These are phyloP conservation scores for Syndactyla subalaris DNA, from an alignment of 2,797 vertebrate species.

Conservation along the genomic window DNA sequence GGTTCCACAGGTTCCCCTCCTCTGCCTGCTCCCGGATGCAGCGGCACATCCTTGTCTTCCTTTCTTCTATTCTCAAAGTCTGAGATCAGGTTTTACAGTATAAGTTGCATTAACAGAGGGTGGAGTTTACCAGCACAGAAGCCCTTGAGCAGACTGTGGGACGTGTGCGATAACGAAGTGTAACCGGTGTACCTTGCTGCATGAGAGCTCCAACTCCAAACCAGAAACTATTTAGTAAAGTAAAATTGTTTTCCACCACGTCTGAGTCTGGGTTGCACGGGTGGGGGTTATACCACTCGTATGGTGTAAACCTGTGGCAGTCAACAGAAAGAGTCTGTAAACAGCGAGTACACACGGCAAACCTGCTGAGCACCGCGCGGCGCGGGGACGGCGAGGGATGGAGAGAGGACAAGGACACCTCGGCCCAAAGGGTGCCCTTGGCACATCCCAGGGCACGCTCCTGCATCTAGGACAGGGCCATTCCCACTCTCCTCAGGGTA, in stretches of 20 bases:
- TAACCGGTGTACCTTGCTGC: conserved; percentile 92
- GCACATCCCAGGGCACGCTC: background rate
- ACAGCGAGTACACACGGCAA: conserved; percentile 63
- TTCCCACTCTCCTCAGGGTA: background rate
- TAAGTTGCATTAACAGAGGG: conserved; percentile 50
- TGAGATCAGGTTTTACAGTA: conserved; percentile 69
- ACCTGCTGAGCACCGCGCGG: conserved; percentile 4
- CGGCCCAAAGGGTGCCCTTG: background rate
- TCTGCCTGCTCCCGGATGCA: background rate
- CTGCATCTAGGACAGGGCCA: background rate
- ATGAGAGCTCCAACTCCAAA: conserved; percentile 98
- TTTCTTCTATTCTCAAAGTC: background rate
- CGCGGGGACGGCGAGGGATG: background rate
- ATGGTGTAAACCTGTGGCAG: conserved; percentile 92
- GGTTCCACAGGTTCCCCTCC: background rate
- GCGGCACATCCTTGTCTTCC: background rate
- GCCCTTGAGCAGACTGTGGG: conserved; percentile 81
- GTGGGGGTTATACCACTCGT: conserved; percentile 98
- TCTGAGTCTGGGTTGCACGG: conserved; percentile 98
- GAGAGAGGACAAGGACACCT: background rate
- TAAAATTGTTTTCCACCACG: conserved; percentile 99
- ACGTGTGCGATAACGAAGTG: conserved; percentile 70
- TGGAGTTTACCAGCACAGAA: conserved; percentile 80
- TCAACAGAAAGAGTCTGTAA: conserved; percentile 76
- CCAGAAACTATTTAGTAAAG: conserved; percentile 97